A percentile compares a stretch with the other conserved stretches of the same genome.
phyloP scores from a whole-genome alignment of 2,113 vertebrate species.

The Oryzias woworae region DNA sequence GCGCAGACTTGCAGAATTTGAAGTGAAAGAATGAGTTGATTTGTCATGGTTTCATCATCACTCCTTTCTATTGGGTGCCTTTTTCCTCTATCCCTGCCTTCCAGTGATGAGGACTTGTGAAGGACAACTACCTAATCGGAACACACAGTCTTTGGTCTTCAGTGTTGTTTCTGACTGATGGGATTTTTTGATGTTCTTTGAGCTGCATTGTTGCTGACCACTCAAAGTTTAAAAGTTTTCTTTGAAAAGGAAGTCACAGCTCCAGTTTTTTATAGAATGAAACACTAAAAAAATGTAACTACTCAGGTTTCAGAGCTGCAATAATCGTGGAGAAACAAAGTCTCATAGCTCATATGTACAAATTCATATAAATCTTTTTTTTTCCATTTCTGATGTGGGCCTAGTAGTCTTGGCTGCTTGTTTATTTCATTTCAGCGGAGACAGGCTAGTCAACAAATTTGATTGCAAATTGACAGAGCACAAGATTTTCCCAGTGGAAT shows the following conservation, averaged over 20 bases:
- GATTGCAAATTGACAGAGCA: constrained; percentile 41
- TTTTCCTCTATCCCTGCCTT: constrained; percentile 50
- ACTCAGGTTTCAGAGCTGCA: constrained; percentile 25
- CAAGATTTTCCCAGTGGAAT: constrained; percentile 3
- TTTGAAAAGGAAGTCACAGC: too few relatives aligned
- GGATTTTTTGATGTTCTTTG: not conserved
- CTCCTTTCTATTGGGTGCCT: constrained; percentile 52
- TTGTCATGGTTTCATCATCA: constrained; percentile 72
- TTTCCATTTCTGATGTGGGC: not conserved
- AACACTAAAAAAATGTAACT: not conserved
- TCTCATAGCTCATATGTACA: constrained; percentile 14
- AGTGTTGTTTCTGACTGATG: constrained; percentile 4
- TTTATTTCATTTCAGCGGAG: constrained; percentile 21
- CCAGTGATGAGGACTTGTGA: constrained; percentile 42
- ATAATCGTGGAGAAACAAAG: constrained; percentile 9
- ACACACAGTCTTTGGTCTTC: constrained; percentile 7
- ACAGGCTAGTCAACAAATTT: constrained; percentile 19
- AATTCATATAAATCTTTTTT: constrained; percentile 47
- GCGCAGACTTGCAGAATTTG: constrained; percentile 40
- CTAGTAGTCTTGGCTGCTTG: not conserved
- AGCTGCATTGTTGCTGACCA: constrained; percentile 10
- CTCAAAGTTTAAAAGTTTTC: constrained; percentile 13
- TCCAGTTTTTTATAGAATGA: too few relatives aligned
- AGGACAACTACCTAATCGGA: constrained; percentile 49
- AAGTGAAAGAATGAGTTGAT: constrained; percentile 65